Base-by-base conservation (phyloP, 2,888 invertebrate species). In the Ornithoptera alexandrae region DNA sequence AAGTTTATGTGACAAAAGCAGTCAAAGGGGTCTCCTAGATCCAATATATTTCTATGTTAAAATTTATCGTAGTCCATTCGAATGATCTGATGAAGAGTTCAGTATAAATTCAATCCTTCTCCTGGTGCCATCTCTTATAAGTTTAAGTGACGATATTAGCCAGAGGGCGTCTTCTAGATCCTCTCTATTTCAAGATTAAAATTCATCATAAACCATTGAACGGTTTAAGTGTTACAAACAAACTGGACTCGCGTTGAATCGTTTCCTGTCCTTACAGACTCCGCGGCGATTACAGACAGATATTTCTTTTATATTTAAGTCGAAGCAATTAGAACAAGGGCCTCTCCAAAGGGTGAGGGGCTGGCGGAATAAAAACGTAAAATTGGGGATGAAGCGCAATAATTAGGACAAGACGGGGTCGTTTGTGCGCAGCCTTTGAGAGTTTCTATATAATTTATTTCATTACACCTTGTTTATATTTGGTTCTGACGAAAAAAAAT, bases 311-410 rank as follows among this genome's bases (percentile, higher is more conserved):
- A 86, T 85, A 87, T 86, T 88, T 88, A 82, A 85, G 85, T 82
- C 83, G 82, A 84, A 90, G 89, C 90, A 90, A 91, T 91, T 91
- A 91, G 88, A 86, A 83, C 75, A 80, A 81, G 83, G 82, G 78
- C 82, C 85, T 81, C 83, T 85, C 85, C 84, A 87, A 88, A 88
- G 86, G 82, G 85, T 80, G 79, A 82, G 80, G 82, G 75, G 77
- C 80, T 76, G 76, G 82, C 82, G 80, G 83, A 86, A 83, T 79
- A 82, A 85, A 83, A 80, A 78, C 81, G 79, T 77, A 77, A 81
- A 86, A 10, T 87, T 88, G 82, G 80, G 82, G 76, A 79, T 81
- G 80, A 78, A 81, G 80, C 81, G 81, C 81, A 84, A 85, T 86
- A 85, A 81, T 79, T 76, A 74, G 74, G 72, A 73, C 73, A 70